These are phyloP conservation scores for Notoglanidium macrostoma DNA, from an alignment of 2,797 vertebrate species.

Conservation along the genomic window DNA sequence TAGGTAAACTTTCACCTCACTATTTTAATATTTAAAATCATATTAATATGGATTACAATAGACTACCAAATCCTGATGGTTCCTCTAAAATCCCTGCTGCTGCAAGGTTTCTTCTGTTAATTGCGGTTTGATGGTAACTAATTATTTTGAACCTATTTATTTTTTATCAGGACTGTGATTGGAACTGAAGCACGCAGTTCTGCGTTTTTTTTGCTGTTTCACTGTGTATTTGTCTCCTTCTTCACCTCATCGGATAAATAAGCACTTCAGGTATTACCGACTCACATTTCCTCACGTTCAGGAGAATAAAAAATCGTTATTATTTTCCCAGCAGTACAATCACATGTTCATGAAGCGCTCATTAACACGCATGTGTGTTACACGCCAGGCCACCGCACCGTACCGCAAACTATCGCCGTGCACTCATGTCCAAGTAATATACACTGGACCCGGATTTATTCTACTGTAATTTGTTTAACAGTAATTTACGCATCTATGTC, in stretches of 20 bases:
- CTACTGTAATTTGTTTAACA: not conserved
- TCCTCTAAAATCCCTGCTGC: not conserved
- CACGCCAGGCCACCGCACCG: not conserved
- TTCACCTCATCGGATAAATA: not conserved
- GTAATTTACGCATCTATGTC: not conserved
- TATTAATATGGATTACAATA: not conserved
- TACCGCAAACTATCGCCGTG: constrained; percentile 9
- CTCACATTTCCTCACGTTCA: not conserved
- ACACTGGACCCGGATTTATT: not conserved
- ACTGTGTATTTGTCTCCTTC: not conserved
- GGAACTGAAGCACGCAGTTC: not conserved
- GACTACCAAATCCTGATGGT: not conserved
- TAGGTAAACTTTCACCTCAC: not conserved
- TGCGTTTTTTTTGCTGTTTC: not conserved
- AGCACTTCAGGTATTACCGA: not conserved
- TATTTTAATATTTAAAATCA: not conserved
- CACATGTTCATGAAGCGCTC: not conserved
- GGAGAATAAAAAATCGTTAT: not conserved
- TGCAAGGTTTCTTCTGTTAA: not conserved
- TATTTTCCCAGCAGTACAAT: not conserved
- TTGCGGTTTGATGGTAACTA: not conserved
- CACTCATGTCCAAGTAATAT: not conserved
- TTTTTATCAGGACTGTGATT: not conserved
- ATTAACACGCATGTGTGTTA: not conserved
- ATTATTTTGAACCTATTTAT: not conserved